Evolutionary conservation across 2,797 vertebrate species (phyloP).

Genomic region (Coreius guichenoti): DNA sequence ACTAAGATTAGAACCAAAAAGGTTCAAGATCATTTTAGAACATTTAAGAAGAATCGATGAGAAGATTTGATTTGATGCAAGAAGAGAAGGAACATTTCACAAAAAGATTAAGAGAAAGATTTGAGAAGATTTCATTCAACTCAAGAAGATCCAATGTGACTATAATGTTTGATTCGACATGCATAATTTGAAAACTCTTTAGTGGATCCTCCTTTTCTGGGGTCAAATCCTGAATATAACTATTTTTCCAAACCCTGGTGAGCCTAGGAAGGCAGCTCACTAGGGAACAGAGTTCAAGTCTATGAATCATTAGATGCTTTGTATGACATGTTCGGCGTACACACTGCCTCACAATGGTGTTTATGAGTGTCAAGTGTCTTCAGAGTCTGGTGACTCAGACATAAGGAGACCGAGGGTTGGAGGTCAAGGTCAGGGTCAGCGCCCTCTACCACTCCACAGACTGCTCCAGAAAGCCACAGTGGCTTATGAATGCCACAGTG

Average conservation of each 20-base stretch:
- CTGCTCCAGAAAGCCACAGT: constrained; percentile 44
- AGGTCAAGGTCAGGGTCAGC: constrained; percentile 23
- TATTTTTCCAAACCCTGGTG: neutral
- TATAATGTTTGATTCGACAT: neutral
- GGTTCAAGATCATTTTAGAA: neutral
- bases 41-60: neutral
- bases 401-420: constrained; percentile 28
- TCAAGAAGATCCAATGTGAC: neutral
- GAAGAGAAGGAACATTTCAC: neutral
- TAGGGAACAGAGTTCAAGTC: neutral
- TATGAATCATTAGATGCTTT: constrained; percentile 53
- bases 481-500: constrained; percentile 56
- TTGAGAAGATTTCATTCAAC: neutral
- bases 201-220: neutral
- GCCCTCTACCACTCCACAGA: constrained; percentile 44
- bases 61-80: neutral
- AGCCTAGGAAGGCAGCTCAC: constrained; percentile 4
- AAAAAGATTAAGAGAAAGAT: neutral
- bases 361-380: constrained; percentile 32
- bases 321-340: constrained; percentile 40
- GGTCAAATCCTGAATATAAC: neutral
- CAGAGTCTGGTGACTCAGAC: constrained; percentile 49
- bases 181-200: neutral
- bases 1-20: neutral
- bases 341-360: neutral